A percentile compares a stretch with the other conserved stretches of the same genome.
Evolutionary conservation across 2,113 vertebrate genomes (phyloP).

Genomic region (Dicaeum eximium): DNA sequence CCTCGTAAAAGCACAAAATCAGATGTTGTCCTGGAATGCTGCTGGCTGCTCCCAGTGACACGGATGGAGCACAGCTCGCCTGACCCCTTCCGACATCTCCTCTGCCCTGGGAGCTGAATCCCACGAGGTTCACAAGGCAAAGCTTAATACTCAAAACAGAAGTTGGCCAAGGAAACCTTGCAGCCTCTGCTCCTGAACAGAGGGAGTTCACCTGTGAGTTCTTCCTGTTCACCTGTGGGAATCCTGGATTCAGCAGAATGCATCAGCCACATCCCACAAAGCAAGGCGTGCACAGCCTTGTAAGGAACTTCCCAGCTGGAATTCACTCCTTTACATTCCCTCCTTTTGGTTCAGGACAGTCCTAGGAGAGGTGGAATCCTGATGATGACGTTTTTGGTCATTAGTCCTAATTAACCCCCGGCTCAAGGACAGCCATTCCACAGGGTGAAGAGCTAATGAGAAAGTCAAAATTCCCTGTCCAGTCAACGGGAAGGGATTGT

Average conservation of each 20-base stretch:
- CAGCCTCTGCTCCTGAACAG: neutral
- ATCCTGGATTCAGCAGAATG: neutral
- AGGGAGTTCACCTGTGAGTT: too few relatives aligned
- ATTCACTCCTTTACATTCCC: neutral
- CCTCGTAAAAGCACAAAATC: conserved; percentile 59
- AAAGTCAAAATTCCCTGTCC: neutral
- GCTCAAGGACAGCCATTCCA: neutral
- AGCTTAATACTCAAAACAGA: conserved; percentile 6
- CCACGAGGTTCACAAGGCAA: neutral
- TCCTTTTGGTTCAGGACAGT: neutral
- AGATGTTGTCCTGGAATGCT: conserved; percentile 58
- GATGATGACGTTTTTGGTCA: neutral
- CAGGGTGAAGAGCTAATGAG: neutral
- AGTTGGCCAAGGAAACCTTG: neutral
- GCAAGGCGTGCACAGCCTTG: neutral
- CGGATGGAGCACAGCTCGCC: neutral
- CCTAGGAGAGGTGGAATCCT: neutral
- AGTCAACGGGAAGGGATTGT: neutral
- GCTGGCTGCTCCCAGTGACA: conserved; percentile 19
- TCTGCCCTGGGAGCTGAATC: neutral
- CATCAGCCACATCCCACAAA: neutral
- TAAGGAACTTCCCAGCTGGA: neutral
- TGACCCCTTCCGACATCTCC: conserved; percentile 33
- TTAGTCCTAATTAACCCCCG: neutral
- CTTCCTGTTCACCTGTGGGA: neutral